Conservation (phyloP, 1,140 invertebrate species). For the Drosophila dunni region DNA sequence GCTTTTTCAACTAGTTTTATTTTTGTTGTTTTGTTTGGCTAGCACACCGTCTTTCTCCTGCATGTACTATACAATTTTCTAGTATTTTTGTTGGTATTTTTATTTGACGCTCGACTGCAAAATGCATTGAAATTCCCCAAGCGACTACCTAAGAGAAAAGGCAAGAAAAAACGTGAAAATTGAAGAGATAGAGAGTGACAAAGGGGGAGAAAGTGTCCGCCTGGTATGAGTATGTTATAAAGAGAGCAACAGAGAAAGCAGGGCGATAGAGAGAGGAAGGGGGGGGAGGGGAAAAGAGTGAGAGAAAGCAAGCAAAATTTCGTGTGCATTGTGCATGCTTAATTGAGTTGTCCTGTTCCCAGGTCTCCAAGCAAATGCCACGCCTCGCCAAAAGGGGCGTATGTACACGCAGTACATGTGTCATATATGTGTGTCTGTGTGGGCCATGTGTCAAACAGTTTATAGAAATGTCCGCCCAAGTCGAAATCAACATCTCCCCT, state of each 20-base stretch:
- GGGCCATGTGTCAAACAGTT: slow-evolving; percentile 65
- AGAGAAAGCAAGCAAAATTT: slow-evolving; percentile 56
- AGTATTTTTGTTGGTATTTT: slow-evolving; percentile 38
- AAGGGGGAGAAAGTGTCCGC: neutral
- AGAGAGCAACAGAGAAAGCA: neutral
- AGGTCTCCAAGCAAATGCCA: slow-evolving; percentile 30
- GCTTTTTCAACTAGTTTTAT: too few relatives aligned
- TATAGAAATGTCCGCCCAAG: slow-evolving; percentile 44
- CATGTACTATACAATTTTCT: slow-evolving; percentile 27
- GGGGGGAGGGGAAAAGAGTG: neutral
- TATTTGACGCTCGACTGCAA: slow-evolving; percentile 56
- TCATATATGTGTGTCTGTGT: slow-evolving; percentile 14
- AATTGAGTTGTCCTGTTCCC: slow-evolving; percentile 69
- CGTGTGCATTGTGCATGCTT: slow-evolving; percentile 80
- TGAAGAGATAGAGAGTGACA: neutral
- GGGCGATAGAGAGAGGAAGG: neutral
- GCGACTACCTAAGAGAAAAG: slow-evolving; percentile 9
- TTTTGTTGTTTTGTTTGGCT: too few relatives aligned
- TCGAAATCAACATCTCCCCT: neutral
- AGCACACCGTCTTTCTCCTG: neutral
- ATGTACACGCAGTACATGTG: slow-evolving; percentile 11
- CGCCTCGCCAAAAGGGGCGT: slow-evolving; percentile 40
- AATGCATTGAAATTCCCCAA: slow-evolving; percentile 61
- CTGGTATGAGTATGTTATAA: too few relatives aligned
- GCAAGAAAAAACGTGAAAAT: neutral